These are phyloP conservation scores for Trochalopteron elliotii DNA, from an alignment of 2,113 vertebrate genomes.

Conservation along the genomic window DNA sequence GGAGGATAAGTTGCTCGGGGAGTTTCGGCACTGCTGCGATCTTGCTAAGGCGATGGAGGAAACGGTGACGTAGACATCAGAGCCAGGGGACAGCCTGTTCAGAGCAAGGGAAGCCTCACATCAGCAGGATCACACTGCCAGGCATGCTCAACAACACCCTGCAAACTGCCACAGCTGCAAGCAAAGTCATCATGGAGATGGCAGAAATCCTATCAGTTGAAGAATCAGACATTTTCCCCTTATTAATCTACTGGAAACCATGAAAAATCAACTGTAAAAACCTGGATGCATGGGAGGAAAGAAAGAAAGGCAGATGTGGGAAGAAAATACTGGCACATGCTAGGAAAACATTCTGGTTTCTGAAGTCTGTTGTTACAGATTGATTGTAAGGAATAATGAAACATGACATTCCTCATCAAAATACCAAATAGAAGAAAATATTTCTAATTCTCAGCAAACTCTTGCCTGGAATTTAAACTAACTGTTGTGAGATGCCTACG, in stretches of 20 bases:
- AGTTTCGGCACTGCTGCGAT: slow-evolving; percentile 86
- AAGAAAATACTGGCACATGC: not conserved
- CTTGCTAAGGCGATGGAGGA: slow-evolving; percentile 89
- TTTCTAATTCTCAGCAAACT: not conserved
- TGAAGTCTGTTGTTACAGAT: not conserved
- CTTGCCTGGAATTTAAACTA: not conserved
- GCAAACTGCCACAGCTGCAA: not conserved
- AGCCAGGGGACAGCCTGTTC: slow-evolving; percentile 87
- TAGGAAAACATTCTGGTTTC: not conserved
- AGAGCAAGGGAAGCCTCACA: not conserved
- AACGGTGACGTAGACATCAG: slow-evolving; percentile 89
- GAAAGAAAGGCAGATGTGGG: not conserved
- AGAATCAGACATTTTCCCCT: not conserved
- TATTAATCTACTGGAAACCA: not conserved
- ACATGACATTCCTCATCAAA: not conserved
- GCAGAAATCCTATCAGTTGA: slow-evolving; percentile 4
- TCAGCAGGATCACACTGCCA: not conserved
- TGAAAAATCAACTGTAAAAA: not conserved
- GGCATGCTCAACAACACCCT: not conserved
- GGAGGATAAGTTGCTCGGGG: slow-evolving; percentile 85
- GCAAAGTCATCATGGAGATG: not conserved
- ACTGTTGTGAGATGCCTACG: not conserved
- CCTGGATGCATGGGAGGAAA: not conserved
- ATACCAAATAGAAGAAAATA: not conserved
- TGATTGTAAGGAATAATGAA: not conserved